Conservation (phyloP, 2,888 invertebrate species). For the Caradrina clavipalpis region DNA sequence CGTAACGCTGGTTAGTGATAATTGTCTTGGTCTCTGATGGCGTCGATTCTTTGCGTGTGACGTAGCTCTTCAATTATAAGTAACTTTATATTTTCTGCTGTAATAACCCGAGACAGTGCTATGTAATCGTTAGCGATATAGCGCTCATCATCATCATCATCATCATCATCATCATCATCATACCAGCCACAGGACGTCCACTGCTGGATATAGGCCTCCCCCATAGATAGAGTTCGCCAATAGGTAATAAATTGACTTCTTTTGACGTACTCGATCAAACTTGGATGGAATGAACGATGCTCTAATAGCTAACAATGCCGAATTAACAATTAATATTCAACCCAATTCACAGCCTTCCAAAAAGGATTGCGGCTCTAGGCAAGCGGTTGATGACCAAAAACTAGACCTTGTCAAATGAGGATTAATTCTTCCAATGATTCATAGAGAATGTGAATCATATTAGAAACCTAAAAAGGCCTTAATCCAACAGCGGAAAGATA, state of each 20-base stretch:
- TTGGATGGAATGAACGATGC: not conserved
- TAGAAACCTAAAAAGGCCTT: not conserved
- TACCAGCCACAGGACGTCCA: too few relatives aligned
- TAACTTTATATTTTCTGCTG: too few relatives aligned
- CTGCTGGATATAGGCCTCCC: too few relatives aligned
- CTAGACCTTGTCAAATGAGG: not conserved
- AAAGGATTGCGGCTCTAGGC: conserved; percentile 1
- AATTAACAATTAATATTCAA: conserved; percentile 21
- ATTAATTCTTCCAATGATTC: not conserved
- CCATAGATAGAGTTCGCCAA: not conserved
- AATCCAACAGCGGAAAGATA: not conserved
- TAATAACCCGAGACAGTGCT: not conserved
- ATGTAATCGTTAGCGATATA: not conserved
- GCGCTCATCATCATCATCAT: too few relatives aligned
- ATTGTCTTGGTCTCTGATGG: too few relatives aligned
- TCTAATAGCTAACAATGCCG: conserved; percentile 1
- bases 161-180: too few relatives aligned
- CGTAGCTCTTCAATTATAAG: not conserved
- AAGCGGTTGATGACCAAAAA: conserved; percentile 25
- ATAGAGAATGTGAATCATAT: conserved; percentile 14
- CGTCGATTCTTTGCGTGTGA: not conserved
- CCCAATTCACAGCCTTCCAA: not conserved
- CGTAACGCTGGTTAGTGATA: not conserved
- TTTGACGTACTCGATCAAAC: not conserved
- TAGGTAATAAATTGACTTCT: not conserved